Conservation (phyloP, 2,113 vertebrate genomes). For the Sylvietta virens region DNA sequence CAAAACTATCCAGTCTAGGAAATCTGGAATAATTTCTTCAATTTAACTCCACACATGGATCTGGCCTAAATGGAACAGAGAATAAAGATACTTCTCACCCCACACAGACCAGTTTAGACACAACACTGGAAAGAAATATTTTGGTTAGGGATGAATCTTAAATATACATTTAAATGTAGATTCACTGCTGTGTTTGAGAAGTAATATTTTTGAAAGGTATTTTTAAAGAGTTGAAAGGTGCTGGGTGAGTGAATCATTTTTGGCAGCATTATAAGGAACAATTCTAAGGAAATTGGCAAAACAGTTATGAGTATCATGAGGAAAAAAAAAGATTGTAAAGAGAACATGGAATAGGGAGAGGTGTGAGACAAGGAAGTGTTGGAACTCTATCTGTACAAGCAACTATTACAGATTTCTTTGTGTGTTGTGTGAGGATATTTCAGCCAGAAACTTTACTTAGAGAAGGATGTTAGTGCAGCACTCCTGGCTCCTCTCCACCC, state of each 20-base stretch:
- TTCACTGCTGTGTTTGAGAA: background rate
- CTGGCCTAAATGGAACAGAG: background rate
- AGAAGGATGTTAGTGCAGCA: background rate
- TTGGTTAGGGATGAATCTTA: background rate
- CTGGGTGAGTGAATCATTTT: background rate
- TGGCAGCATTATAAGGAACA: background rate
- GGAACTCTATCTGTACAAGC: background rate
- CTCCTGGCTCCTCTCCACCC: too few species aligned
- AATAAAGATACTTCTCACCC: background rate
- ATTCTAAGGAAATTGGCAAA: background rate
- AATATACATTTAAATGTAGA: background rate
- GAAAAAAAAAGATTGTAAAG: background rate
- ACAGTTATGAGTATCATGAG: background rate
- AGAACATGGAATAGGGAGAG: background rate
- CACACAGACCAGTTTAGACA: background rate
- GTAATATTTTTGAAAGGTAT: background rate
- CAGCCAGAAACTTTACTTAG: background rate
- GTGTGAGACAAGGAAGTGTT: background rate
- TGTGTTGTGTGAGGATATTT: background rate
- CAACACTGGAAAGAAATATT: background rate
- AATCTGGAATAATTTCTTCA: background rate
- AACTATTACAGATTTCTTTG: background rate
- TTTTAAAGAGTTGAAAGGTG: background rate
- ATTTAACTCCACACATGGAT: background rate
- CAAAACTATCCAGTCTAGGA: background rate